These are phyloP conservation scores for Leptinotarsa defecta DNA, from an alignment of 1,140 invertebrate species.

Conservation along the genomic window DNA sequence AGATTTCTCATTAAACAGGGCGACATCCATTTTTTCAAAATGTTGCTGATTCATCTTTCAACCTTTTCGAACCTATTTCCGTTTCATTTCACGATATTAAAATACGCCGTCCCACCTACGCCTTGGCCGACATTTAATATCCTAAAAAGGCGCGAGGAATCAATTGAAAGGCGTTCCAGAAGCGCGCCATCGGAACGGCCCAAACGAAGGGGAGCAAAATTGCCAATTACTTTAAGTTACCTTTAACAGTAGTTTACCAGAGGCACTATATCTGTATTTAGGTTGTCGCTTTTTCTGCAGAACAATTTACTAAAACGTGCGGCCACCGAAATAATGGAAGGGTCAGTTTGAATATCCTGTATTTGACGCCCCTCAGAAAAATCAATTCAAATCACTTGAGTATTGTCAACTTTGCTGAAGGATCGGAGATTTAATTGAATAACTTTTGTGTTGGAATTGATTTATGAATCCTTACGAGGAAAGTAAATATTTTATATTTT, in stretches of 20 bases:
- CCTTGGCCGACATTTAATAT: conserved; percentile 24
- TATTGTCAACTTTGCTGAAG: not conserved
- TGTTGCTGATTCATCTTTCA: not conserved
- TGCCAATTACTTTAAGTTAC: conserved; percentile 41
- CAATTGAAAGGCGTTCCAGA: conserved; percentile 26
- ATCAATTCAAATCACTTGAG: not conserved
- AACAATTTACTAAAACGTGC: conserved; percentile 24
- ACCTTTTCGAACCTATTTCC: conserved; percentile 1
- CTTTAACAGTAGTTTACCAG: conserved; percentile 17
- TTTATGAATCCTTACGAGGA: not conserved
- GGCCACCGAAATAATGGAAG: conserved; percentile 14
- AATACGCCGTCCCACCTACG: not conserved
- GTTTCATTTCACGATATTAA: conserved; percentile 6
- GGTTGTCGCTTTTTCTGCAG: conserved; percentile 27
- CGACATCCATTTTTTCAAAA: not conserved
- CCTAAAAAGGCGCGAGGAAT: conserved; percentile 31
- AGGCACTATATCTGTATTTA: conserved; percentile 36
- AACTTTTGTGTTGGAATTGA: not conserved
- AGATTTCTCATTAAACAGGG: too few species aligned
- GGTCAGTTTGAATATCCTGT: conserved; percentile 23
- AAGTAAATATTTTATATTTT: too few species aligned
- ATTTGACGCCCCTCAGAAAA: not conserved
- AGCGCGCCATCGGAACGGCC: conserved; percentile 16
- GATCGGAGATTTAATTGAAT: not conserved
- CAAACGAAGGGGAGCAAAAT: conserved; percentile 33